Evolutionary conservation across 2,888 invertebrate genomes (phyloP), one percentile per base, ranked within the genome.

Genomic region (Muschampia plurimacula): DNA sequence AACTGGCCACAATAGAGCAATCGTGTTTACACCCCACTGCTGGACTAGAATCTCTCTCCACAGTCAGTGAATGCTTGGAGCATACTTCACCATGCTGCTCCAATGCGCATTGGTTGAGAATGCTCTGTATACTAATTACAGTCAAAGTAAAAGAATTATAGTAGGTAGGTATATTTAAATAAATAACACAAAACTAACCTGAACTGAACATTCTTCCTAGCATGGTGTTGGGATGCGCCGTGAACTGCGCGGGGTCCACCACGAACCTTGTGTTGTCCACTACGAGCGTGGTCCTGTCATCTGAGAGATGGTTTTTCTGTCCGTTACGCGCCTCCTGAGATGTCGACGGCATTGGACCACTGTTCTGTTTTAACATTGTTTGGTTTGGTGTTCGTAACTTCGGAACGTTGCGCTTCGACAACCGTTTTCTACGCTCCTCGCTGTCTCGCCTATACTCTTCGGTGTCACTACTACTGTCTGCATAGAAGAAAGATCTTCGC

Each of bases 181-280:
- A 39, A 39, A 39, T n/a, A n/a, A 49, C 39, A 49, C 15, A 57
- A 5, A 73, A 80, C 84, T 84, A 73, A 75, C 98, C 98, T 12
- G 98, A 97, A 86, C 98, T 98, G 84, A 99, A 99, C 99, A 99
- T 99, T 81, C 99, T 96, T n/a, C 99, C 99, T 46, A 99, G 94
- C 99, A 99, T 99, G 0, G 99, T 99, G 86, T 99, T 99, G 0
- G 99, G 99, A 91, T 99, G 98, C 2, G 98, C 97, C 10, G 98
- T 97, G 84, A 99, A 98, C 76, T 99, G 95, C 2, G 98, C 96
- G 7, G 98, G 98, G 89, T 99, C 99, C 32, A 99, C 97, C 63
- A 99, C 97, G 74, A 93, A 93, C 77, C 98, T 95, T 0, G 99
- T 99, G 83, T 98, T 98, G 85, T 99, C 99, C 13, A 99, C 99